Percentiles rank a stretch among this genome's conserved stretches.
These are phyloP conservation scores for Opisthocomus hoazin DNA, from an alignment of 2,113 vertebrate species.

Conservation along the genomic window DNA sequence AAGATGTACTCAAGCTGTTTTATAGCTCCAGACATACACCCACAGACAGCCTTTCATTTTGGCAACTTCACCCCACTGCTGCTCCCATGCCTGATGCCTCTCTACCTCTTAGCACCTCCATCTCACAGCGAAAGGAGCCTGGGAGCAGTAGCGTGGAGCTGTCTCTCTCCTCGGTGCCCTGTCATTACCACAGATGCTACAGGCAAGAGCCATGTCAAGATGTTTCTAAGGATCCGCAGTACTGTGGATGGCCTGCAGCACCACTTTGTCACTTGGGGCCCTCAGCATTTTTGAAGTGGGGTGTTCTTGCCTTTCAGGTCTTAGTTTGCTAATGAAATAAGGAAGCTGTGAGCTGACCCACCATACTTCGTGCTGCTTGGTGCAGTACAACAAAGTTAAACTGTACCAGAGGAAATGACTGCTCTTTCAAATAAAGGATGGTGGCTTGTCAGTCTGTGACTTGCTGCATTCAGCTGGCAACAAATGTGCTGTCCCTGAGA, in stretches of 20 bases:
- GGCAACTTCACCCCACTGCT: not conserved
- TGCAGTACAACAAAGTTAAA: accelerated
- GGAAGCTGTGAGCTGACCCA: not conserved
- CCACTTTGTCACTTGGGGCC: not conserved
- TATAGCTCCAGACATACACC: not conserved
- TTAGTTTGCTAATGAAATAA: not conserved
- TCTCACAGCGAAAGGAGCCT: not conserved
- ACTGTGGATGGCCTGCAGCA: not conserved
- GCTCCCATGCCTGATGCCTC: not conserved
- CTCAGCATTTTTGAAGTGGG: not conserved
- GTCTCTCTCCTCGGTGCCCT: not conserved
- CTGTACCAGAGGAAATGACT: not conserved
- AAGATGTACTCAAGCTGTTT: not conserved
- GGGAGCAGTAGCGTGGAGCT: not conserved
- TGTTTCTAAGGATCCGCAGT: not conserved
- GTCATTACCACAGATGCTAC: not conserved
- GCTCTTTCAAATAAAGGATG: not conserved
- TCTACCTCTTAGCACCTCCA: not conserved
- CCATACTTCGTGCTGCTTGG: not conserved
- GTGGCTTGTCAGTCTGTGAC: not conserved
- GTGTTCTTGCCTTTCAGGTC: not conserved
- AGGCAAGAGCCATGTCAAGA: not conserved
- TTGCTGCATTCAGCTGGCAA: not conserved
- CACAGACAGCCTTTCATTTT: not conserved
- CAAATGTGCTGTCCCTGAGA: accelerated